phyloP scores from a whole-genome alignment of 2,797 vertebrate genomes.

The Centropyge bicolor region DNA sequence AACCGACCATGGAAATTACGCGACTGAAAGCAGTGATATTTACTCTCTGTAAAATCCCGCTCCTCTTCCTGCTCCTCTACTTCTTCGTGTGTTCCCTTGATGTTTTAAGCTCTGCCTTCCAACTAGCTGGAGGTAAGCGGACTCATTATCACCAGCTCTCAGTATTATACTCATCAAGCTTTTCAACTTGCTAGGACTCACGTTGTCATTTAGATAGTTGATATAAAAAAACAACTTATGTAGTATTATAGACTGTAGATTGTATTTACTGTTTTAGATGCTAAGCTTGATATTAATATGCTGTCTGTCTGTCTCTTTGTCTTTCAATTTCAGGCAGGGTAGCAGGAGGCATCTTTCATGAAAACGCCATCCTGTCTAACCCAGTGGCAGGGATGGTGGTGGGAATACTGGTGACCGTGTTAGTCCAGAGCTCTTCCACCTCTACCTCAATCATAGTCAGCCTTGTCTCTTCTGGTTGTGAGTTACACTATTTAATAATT shows the following conservation, averaged over 20 bases:
- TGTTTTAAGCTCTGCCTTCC: constrained; percentile 90
- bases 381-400: constrained; percentile 89
- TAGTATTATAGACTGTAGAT: background rate
- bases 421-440: constrained; percentile 91
- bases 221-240: background rate
- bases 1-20: constrained; percentile 30
- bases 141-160: background rate
- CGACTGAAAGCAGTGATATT: constrained; percentile 57
- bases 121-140: constrained; percentile 88
- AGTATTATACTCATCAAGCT: background rate
- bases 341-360: constrained; percentile 89
- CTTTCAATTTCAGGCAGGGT: constrained; percentile 82
- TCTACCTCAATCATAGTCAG: constrained; percentile 91
- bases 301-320: background rate
- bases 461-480: constrained; percentile 89
- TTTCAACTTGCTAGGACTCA: background rate
- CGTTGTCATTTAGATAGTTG: background rate
- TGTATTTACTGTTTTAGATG: background rate
- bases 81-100: constrained; percentile 90
- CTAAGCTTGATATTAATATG: background rate
- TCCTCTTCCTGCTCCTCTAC: constrained; percentile 87
- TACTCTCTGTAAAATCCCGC: constrained; percentile 83
- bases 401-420: constrained; percentile 88
- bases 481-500: constrained; percentile 35
- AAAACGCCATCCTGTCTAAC: constrained; percentile 88